Conservation (phyloP, 2,888 invertebrate genomes). For the Pyrocoelia pectoralis region DNA sequence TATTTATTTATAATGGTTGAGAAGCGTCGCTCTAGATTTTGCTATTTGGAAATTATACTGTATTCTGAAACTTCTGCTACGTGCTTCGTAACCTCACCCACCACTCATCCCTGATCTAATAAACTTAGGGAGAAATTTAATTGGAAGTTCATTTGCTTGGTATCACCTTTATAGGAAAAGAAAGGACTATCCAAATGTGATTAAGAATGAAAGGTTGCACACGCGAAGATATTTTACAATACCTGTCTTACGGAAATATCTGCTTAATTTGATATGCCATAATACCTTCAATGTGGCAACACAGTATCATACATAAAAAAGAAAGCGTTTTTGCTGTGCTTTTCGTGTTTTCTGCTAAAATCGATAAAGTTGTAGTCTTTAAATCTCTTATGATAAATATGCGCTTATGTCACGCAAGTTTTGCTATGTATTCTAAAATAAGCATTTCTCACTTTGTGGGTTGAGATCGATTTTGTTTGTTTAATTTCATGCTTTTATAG, state of each 20-base stretch:
- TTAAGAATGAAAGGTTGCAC: too few species aligned
- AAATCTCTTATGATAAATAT: conserved; percentile 34
- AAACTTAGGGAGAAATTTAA: not conserved
- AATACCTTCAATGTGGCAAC: conserved; percentile 11
- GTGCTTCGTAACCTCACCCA: conserved; percentile 2
- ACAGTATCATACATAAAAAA: conserved; percentile 15
- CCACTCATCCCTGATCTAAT: not conserved
- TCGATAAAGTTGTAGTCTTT: conserved; percentile 35
- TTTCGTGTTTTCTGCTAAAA: conserved; percentile 34
- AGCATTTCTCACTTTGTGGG: conserved; percentile 8
- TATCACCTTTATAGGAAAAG: not conserved
- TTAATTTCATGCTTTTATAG: conserved; percentile 3
- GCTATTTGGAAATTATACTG: not conserved
- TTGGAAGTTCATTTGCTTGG: not conserved
- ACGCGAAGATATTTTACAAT: too few species aligned
- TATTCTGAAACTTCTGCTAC: not conserved
- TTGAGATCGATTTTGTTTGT: conserved; percentile 11
- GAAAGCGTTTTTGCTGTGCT: conserved; percentile 28
- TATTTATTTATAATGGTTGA: not conserved
- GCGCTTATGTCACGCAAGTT: conserved; percentile 31
- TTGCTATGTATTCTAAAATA: conserved; percentile 21
- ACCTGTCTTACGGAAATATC: too few species aligned
- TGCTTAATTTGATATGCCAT: too few species aligned
- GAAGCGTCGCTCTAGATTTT: not conserved
- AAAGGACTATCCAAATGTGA: not conserved